Conservation (phyloP, 2,797 vertebrate genomes). For the Anguilla obscura region DNA sequence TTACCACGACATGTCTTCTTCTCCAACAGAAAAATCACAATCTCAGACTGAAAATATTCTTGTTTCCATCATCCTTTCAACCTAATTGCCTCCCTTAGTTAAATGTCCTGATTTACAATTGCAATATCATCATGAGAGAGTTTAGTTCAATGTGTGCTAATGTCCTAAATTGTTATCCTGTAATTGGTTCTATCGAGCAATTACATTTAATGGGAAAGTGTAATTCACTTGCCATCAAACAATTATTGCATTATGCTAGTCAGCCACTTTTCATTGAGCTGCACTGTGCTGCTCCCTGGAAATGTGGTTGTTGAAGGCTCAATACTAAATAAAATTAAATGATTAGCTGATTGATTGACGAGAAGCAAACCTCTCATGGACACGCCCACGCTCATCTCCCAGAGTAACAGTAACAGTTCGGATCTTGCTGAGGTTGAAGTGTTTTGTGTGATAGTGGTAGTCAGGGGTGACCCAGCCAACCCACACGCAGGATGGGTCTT, state of each 20-base stretch:
- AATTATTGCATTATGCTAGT: neutral
- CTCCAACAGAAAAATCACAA: neutral
- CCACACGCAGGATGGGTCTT: conserved; percentile 91
- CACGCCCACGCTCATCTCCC: conserved; percentile 89
- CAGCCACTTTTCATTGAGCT: neutral
- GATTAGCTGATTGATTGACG: neutral
- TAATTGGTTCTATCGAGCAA: neutral
- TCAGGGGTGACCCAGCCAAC: conserved; percentile 98
- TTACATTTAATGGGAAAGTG: neutral
- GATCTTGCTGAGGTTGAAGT: conserved; percentile 87
- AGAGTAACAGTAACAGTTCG: conserved; percentile 94
- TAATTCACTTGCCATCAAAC: neutral
- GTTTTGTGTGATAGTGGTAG: conserved; percentile 92
- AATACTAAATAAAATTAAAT: neutral
- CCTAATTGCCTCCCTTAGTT: too few species aligned
- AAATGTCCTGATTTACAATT: neutral
- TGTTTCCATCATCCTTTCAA: neutral
- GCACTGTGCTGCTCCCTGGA: neutral
- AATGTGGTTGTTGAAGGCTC: neutral
- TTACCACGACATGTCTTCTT: neutral
- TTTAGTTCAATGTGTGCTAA: neutral
- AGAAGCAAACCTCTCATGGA: conserved; percentile 3
- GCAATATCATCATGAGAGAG: neutral
- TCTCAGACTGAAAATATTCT: neutral
- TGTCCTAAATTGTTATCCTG: neutral